A percentile compares a stretch with the other conserved stretches of the same genome.
Evolutionary conservation across 2,888 invertebrate genomes (phyloP).

Genomic region (Seira sanloemensis): DNA sequence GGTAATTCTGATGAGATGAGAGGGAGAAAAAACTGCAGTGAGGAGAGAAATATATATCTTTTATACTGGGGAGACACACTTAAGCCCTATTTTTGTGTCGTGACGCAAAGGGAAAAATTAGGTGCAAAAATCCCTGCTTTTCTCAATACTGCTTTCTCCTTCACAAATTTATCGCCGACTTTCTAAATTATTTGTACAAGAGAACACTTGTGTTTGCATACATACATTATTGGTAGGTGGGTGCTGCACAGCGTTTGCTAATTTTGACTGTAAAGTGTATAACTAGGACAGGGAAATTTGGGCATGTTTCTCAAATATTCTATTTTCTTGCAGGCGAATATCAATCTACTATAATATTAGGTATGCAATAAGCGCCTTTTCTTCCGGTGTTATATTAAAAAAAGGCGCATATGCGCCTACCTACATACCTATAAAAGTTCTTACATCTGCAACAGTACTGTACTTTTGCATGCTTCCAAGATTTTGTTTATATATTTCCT

Average conservation of each 20-base stretch:
- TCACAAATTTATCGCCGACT: conserved; percentile 54
- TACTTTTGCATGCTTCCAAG: neutral
- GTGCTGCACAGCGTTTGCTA: too few species aligned
- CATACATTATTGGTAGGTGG: too few species aligned
- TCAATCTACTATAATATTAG: too few species aligned
- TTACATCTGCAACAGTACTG: too few species aligned
- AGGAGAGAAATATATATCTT: neutral
- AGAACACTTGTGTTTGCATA: conserved; percentile 38
- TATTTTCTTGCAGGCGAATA: too few species aligned
- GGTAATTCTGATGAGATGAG: conserved; percentile 13
- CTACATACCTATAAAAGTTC: too few species aligned
- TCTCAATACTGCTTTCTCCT: conserved; percentile 12
- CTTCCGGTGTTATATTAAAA: too few species aligned
- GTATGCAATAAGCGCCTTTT: too few species aligned
- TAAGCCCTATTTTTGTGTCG: conserved; percentile 14
- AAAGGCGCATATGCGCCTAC: too few species aligned
- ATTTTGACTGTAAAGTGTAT: too few species aligned
- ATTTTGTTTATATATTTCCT: neutral
- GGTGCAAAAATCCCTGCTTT: conserved; percentile 46
- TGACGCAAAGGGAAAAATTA: conserved; percentile 34
- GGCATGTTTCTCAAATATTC: too few species aligned
- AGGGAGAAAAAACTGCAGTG: conserved; percentile 5
- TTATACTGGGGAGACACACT: neutral
- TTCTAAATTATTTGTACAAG: conserved; percentile 47
- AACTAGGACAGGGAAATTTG: too few species aligned